Conservation (phyloP, 2,888 invertebrate species). For the Dasysyrphus tricinctus region DNA sequence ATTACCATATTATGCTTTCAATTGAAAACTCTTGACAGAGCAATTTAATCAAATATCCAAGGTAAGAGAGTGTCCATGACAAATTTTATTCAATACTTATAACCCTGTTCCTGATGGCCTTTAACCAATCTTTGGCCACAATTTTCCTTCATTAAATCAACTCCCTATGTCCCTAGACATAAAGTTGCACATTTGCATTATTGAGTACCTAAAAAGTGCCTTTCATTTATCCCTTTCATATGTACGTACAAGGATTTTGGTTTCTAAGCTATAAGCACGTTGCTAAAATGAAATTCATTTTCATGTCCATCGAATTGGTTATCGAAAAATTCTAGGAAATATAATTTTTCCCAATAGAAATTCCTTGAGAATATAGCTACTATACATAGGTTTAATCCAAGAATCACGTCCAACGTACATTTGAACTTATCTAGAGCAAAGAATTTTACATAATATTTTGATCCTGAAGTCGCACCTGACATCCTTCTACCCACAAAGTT, state of each 20-base stretch:
- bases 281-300: slow-evolving; percentile 1
- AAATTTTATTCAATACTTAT: slow-evolving; percentile 2
- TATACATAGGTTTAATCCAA: not conserved
- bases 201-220: not conserved
- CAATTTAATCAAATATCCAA: not conserved
- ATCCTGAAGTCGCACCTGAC: slow-evolving; percentile 27
- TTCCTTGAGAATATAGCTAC: not conserved
- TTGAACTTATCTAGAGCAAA: not conserved
- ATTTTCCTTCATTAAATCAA: slow-evolving; percentile 21
- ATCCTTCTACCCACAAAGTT: slow-evolving; percentile 5
- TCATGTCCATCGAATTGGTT: not conserved
- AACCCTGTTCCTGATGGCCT: not conserved
- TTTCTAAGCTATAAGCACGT: not conserved
- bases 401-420: slow-evolving; percentile 18
- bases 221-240: not conserved
- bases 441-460: slow-evolving; percentile 34
- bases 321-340: slow-evolving; percentile 6
- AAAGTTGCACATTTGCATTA: not conserved
- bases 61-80: not conserved
- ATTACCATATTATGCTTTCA: too few species aligned
- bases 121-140: slow-evolving; percentile 9
- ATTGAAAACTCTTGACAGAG: too few species aligned
- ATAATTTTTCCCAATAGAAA: slow-evolving; percentile 21
- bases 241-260: not conserved
- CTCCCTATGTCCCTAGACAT: not conserved